These are phyloP conservation scores for Drosophila austrosaltans DNA, from an alignment of 2,888 invertebrate genomes.

Conservation along the genomic window DNA sequence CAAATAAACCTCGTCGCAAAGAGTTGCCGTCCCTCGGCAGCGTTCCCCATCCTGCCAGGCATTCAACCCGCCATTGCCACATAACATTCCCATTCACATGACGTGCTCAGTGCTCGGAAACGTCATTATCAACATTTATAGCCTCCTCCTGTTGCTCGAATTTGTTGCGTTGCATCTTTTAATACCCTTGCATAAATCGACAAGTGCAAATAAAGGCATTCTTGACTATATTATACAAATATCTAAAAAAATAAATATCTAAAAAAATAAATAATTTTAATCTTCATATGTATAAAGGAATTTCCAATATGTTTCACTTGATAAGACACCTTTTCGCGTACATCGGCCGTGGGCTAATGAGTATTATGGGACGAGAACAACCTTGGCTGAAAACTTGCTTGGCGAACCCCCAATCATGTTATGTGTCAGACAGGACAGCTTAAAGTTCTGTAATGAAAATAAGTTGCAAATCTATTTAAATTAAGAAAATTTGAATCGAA, in stretches of 20 bases:
- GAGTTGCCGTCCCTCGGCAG: constrained; percentile 19
- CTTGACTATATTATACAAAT: neutral
- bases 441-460: neutral
- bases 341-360: neutral
- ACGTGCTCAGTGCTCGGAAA: constrained; percentile 34
- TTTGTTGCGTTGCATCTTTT: constrained; percentile 29
- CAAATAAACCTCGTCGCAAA: constrained; percentile 63
- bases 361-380: neutral
- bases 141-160: constrained; percentile 23
- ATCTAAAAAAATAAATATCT: no score
- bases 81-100: constrained; percentile 32
- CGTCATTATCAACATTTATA: constrained; percentile 46
- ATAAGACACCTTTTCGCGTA: no score
- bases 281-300: no score
- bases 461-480: neutral
- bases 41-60: neutral
- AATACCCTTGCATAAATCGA: constrained; percentile 1
- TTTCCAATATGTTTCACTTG: no score
- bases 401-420: neutral
- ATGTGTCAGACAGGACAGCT: no score
- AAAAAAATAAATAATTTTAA: no score
- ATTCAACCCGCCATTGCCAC: neutral
- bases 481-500: neutral
- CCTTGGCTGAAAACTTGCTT: neutral
- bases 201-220: neutral